Evolutionary conservation across 2,113 vertebrate genomes (phyloP), one percentile per base, ranked within the genome.

Genomic region (Columba janthina): DNA sequence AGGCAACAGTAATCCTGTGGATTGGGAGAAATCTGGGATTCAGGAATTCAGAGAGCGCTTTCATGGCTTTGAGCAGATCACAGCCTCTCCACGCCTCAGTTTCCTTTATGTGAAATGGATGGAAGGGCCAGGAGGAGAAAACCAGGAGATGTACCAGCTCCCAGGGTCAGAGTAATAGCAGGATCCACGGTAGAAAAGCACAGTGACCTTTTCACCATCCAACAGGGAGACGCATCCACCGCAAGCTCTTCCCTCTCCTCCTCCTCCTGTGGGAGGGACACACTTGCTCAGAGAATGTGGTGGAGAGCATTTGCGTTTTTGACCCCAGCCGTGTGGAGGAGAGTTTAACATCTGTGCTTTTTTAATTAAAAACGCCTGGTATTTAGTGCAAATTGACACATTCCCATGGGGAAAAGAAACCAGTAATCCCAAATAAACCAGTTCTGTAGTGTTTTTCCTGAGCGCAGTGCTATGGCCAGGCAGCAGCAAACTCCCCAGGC

Each of bases 261-360:
- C 32, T 69, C 10, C 44, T 84, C 42, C 42, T 38, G 38, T 42
- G 18, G 19, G 20, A 71, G 26, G n/a, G 17, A 26, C 36, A 50
- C 0, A 1, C 10, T 48, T 0, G 1, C 10, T 48, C 0, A 2
- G 46, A 1, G 3, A 66, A 74, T 3, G 2, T 1, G 5, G 7
- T 22, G 25, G 21, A 54, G 14, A 72, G 13, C 1, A 0, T 72
- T 88, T 72, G 36, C 11, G 21, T 88, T 79, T 82, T 69, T 62
- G 64, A 16, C 18, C 15, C 25, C 18, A 66, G 56, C 29, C n/a
- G 48, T 34, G 8, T 0, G 2, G 31, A 1, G 1, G 6, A 69
- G 10, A 76, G 22, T 16, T 69, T 84, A 62, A 60, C 8, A 66
- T 24, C 56, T 60, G 34, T 9, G 9, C 5, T 48, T 69, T 85